Evolutionary conservation across 2,113 vertebrate genomes (phyloP).

Genomic region (Microcebus lehilahytsara): DNA sequence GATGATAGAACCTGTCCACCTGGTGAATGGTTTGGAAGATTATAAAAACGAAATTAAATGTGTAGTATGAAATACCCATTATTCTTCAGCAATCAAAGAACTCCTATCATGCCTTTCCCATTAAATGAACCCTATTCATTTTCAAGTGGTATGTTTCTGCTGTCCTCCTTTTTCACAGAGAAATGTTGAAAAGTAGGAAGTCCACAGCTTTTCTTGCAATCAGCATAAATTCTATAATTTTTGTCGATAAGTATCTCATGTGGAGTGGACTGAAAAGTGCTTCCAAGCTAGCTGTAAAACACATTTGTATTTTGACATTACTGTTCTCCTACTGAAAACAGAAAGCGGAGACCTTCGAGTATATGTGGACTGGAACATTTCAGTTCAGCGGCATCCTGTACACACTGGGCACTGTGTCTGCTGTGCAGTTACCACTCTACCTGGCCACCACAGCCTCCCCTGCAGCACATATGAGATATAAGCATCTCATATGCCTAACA

Average conservation of each 20-base stretch:
- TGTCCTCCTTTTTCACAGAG: background rate
- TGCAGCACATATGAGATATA: background rate
- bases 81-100: background rate
- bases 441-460: background rate
- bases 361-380: rapidly evolving
- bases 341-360: background rate
- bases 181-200: background rate
- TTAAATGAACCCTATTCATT: conserved; percentile 37
- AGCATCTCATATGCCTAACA: background rate
- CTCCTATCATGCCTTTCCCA: background rate
- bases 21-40: rapidly evolving
- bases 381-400: background rate
- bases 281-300: background rate
- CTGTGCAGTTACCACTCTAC: background rate
- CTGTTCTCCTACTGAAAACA: background rate
- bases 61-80: background rate
- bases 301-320: background rate
- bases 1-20: background rate
- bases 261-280: background rate
- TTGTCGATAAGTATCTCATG: background rate
- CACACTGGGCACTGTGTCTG: background rate
- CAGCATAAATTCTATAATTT: background rate
- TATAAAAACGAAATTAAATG: background rate
- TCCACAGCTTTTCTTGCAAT: background rate
- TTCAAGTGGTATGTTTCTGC: background rate